These are phyloP conservation scores for Epicauta chinensis DNA, from an alignment of 1,140 invertebrate species.

Conservation along the genomic window DNA sequence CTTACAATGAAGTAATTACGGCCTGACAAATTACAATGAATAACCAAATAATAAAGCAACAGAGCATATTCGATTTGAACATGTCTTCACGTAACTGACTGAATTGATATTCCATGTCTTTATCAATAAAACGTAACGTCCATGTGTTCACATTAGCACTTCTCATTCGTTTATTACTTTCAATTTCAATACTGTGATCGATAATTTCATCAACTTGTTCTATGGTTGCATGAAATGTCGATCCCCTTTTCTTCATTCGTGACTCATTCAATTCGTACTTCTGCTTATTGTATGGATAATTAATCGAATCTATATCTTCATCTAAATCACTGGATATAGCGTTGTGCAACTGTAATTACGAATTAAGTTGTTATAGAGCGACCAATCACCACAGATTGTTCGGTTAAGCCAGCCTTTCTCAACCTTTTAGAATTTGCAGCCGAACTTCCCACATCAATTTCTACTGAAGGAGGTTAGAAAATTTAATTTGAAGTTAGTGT, in stretches of 20 bases:
- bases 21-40: conserved; percentile 68
- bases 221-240: conserved; percentile 32
- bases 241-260: conserved; percentile 18
- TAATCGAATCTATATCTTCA: conserved; percentile 35
- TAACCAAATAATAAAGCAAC: conserved; percentile 84
- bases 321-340: conserved; percentile 34
- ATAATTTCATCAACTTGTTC: conserved; percentile 82
- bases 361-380: not conserved
- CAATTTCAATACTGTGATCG: conserved; percentile 85
- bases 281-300: conserved; percentile 27
- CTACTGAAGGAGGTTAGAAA: too few species aligned
- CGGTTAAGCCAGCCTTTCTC: too few species aligned
- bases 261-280: conserved; percentile 29
- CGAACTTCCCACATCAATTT: too few species aligned
- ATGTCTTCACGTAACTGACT: conserved; percentile 84
- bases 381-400: too few species aligned
- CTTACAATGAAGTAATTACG: conserved; percentile 28
- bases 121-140: conserved; percentile 78
- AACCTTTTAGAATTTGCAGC: too few species aligned
- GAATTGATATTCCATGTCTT: conserved; percentile 67
- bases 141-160: conserved; percentile 80
- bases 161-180: conserved; percentile 86
- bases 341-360: conserved; percentile 29
- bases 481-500: too few species aligned
- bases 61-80: conserved; percentile 91